Conservation (phyloP, 2,888 invertebrate genomes). For the Octodonta nipae region DNA sequence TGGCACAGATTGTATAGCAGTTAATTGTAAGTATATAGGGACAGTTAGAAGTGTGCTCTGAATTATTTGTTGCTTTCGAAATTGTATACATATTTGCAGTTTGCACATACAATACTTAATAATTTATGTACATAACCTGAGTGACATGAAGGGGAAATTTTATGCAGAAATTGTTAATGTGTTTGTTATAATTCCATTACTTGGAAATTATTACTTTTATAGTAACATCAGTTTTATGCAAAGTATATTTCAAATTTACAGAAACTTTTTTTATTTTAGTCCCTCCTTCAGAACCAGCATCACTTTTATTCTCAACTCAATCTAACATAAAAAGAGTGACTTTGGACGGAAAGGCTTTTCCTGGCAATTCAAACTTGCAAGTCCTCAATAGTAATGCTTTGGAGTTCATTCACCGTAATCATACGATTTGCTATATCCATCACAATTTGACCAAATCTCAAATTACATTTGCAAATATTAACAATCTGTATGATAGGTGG, state of each 20-base stretch:
- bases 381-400: constrained; percentile 39
- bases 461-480: constrained; percentile 53
- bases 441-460: constrained; percentile 41
- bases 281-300: constrained; percentile 47
- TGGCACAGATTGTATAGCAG: constrained; percentile 48
- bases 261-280: too few relatives aligned
- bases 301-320: constrained; percentile 56
- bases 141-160: too few relatives aligned
- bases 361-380: constrained; percentile 33
- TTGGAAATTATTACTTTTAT: too few relatives aligned
- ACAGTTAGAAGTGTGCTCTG: too few relatives aligned
- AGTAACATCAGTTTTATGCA: too few relatives aligned
- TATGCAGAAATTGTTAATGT: too few relatives aligned
- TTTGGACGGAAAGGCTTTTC: constrained; percentile 39
- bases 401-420: constrained; percentile 54
- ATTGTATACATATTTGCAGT: too few relatives aligned
- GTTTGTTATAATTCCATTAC: too few relatives aligned
- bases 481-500: constrained; percentile 48
- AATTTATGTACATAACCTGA: too few relatives aligned
- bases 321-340: constrained; percentile 49
- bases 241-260: too few relatives aligned
- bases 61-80: too few relatives aligned
- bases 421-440: constrained; percentile 60
- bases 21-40: constrained; percentile 51
- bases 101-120: too few relatives aligned